Conservation (phyloP, 30 jellyfish, hydroid and myxozoan genomes). For the Phacellophora camtschatica region DNA sequence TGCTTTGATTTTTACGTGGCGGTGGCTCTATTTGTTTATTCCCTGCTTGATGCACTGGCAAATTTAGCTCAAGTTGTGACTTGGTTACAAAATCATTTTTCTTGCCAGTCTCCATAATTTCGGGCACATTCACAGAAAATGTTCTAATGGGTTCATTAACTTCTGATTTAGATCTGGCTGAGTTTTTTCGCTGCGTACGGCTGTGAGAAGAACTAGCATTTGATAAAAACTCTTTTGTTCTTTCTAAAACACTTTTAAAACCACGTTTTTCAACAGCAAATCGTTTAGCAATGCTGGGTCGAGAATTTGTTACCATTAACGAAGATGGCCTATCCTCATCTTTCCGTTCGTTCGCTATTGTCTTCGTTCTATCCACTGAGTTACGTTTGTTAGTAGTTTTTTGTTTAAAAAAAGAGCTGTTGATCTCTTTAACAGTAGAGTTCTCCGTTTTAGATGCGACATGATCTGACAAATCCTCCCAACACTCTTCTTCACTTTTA, state of each 20-base stretch:
- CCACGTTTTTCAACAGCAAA: background rate
- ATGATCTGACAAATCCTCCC: background rate
- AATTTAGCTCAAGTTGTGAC: background rate
- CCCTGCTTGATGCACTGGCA: background rate
- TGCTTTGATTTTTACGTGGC: constrained; percentile 26
- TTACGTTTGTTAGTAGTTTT: background rate
- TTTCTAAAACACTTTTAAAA: background rate
- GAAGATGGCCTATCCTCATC: background rate
- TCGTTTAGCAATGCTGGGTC: background rate
- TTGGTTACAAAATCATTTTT: background rate
- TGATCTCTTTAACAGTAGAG: background rate
- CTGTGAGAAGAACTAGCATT: background rate
- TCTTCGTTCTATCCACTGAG: background rate
- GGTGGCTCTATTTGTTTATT: constrained; percentile 14
- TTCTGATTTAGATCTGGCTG: background rate
- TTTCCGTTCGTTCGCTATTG: background rate
- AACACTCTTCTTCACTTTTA: background rate
- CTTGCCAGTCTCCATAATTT: background rate
- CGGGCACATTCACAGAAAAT: background rate
- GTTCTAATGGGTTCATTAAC: background rate
- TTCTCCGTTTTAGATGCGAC: background rate
- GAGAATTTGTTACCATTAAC: background rate
- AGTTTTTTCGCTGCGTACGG: background rate
- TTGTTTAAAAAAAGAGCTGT: background rate
- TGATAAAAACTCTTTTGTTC: background rate